Evolutionary conservation across 1,140 invertebrate species (phyloP), one percentile per base, ranked within the genome.

Genomic region (Anastrepha obliqua): DNA sequence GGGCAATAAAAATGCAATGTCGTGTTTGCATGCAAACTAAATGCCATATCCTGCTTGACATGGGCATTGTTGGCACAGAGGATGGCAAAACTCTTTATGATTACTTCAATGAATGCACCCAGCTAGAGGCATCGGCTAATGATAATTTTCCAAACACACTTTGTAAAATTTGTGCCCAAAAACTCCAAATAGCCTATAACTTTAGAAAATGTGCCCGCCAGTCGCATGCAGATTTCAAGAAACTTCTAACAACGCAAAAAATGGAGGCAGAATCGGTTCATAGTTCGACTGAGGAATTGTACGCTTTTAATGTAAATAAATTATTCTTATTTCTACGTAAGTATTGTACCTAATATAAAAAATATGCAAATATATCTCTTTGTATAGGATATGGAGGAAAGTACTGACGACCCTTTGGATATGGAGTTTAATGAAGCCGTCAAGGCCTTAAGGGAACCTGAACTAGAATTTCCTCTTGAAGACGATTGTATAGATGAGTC

Each of bases 31-130:
- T 55, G 44, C 44, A 55, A 11, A 55, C 17, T 13, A 51, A 81
- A n/a, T 55, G 74, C 13, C 47, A 81, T 9, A 29, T 55, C 11
- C 20, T 55, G 8, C 15, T 81, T 7, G 74, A 81, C 7, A 81
- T 81, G 74, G 20, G 47, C 15, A n/a, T 55, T 13, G n/a, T 20
- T 5, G 6, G n/a, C 2, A n/a, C 74, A 9, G 44, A 51, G 2
- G 74, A 81, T 17, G 74, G 74, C 47, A 81, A 81, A 58, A 81
- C 5, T 7, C 47, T 81, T 2, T 81, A 55, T n/a, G 74, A 81
- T 3, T 55, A n/a, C 47, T 81, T 81, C 47, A 81, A 81, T 81
- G 44, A 81, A 55, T 81, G 74, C 17, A 81, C 74, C 2, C 74
- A 81, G 47, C n/a, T 81, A 55, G n/a, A 81, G 7, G 74, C 74